A percentile compares a stretch with the other conserved stretches of the same genome.
Conservation (phyloP, 2,797 vertebrate species). For the Lacerta agilis region DNA sequence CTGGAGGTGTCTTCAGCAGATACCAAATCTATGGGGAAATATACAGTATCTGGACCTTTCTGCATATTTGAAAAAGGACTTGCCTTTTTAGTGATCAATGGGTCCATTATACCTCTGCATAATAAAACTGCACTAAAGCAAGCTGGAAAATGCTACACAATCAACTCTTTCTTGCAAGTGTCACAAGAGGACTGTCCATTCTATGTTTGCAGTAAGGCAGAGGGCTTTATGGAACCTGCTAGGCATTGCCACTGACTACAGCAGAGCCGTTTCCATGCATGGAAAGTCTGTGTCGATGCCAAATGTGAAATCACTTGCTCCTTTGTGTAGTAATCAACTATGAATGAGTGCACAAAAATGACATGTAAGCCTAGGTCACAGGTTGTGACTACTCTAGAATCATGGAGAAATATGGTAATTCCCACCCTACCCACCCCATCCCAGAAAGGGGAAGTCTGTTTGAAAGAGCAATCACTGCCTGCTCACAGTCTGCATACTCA, state of each 20-base stretch:
- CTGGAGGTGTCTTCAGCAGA: constrained; percentile 77
- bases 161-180: constrained; percentile 39
- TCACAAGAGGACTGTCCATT: constrained; percentile 58
- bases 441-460: not conserved
- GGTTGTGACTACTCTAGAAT: not conserved
- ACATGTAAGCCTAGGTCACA: constrained; percentile 4
- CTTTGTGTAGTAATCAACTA: constrained; percentile 62
- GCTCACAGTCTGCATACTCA: not conserved
- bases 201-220: constrained; percentile 57
- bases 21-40: constrained; percentile 84
- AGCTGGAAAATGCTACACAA: constrained; percentile 55
- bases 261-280: constrained; percentile 59
- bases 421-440: too few species aligned
- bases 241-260: constrained; percentile 57
- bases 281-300: constrained; percentile 63
- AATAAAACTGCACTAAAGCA: constrained; percentile 38
- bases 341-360: constrained; percentile 44
- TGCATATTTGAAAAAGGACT: constrained; percentile 10
- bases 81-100: constrained; percentile 17
- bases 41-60: constrained; percentile 51
- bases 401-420: not conserved
- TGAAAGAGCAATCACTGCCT: not conserved
- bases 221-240: constrained; percentile 59
- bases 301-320: constrained; percentile 40
- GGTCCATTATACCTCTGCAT: not conserved